A percentile compares a stretch with the other conserved stretches of the same genome.
Conservation (phyloP, 1,140 invertebrate genomes). For the Drosophila orena region DNA sequence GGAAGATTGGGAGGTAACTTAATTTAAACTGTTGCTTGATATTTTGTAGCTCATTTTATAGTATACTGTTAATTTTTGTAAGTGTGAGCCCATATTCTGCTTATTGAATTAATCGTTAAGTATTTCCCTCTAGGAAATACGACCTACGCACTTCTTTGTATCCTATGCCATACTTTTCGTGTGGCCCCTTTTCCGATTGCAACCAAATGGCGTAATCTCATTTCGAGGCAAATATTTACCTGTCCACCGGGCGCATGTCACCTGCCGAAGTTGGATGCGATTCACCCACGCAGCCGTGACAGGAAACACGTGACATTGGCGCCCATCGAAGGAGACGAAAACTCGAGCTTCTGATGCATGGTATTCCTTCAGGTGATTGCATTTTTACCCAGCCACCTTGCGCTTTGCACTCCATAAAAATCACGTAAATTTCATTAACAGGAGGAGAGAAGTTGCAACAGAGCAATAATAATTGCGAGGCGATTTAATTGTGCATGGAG, state of each 20-base stretch:
- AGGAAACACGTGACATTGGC: conserved; percentile 70
- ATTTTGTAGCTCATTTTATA: too few relatives aligned
- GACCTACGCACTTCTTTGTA: neutral
- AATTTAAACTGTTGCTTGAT: too few relatives aligned
- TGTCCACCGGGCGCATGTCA: conserved; percentile 23
- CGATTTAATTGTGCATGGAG: conserved; percentile 73
- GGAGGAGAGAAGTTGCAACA: conserved; percentile 12
- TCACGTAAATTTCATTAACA: conserved; percentile 80
- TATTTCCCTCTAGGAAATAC: too few relatives aligned
- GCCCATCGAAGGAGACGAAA: conserved; percentile 31
- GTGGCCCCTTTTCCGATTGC: neutral
- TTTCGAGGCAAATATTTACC: conserved; percentile 41
- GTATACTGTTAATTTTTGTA: too few relatives aligned
- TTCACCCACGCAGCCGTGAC: conserved; percentile 20
- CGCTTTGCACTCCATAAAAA: conserved; percentile 58
- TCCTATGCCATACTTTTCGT: neutral
- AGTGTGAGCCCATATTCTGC: too few relatives aligned
- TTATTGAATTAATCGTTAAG: too few relatives aligned
- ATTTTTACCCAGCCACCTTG: conserved; percentile 16
- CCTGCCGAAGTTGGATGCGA: conserved; percentile 10
- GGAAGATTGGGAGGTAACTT: too few relatives aligned
- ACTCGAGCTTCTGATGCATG: conserved; percentile 5
- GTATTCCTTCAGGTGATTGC: conserved; percentile 7
- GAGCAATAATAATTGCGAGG: conserved; percentile 72
- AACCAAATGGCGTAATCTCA: conserved; percentile 15